These are phyloP conservation scores for Rhynchomys soricoides DNA, from an alignment of 2,113 vertebrate genomes.

Conservation along the genomic window DNA sequence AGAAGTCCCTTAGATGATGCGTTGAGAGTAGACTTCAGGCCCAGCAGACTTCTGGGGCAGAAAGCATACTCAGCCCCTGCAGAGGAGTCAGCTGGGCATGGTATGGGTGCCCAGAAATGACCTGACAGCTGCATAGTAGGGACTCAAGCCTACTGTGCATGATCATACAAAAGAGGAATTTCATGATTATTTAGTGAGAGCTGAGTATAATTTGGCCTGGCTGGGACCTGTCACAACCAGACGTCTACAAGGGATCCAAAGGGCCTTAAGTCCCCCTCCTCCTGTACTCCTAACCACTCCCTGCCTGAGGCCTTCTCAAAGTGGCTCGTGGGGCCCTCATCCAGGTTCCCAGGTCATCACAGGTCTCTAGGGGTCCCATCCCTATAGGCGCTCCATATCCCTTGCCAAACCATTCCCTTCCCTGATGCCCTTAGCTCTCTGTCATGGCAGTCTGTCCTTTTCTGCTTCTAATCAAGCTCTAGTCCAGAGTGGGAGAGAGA, in stretches of 20 bases:
- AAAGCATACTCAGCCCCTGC: neutral
- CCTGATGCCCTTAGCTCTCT: neutral
- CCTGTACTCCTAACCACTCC: neutral
- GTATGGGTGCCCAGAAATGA: neutral
- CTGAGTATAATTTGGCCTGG: too few relatives aligned
- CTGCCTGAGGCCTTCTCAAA: too few relatives aligned
- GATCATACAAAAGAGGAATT: neutral
- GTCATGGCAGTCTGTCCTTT: neutral
- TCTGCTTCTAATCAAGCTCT: neutral
- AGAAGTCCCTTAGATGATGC: neutral
- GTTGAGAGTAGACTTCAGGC: neutral
- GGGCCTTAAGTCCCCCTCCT: neutral
- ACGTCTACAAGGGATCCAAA: neutral
- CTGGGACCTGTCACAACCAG: neutral
- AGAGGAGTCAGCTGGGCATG: neutral
- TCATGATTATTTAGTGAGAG: neutral
- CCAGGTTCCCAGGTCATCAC: neutral
- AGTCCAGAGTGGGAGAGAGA: neutral
- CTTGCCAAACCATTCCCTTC: neutral
- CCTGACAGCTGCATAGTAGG: neutral
- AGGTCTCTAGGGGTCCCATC: neutral
- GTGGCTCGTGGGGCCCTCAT: neutral
- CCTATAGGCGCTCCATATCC: neutral
- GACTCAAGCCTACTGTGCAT: too few relatives aligned
- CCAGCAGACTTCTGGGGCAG: neutral